These are phyloP conservation scores for Heteronetta atricapilla DNA, from an alignment of 2,113 vertebrate genomes.

Conservation along the genomic window DNA sequence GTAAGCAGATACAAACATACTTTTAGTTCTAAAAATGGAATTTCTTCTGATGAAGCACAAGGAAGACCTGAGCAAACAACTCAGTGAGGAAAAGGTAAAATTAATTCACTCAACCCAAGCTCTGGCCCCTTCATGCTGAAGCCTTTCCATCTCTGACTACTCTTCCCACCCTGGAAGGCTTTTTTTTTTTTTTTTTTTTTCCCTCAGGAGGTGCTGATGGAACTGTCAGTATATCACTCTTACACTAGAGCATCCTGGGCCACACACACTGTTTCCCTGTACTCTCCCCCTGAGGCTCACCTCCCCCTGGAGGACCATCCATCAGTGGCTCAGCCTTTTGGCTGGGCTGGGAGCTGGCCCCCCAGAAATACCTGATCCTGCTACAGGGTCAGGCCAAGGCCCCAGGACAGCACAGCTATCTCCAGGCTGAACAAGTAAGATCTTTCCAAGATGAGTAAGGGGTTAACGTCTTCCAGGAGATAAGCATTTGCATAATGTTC, in stretches of 20 bases:
- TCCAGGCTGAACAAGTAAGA: rapidly evolving
- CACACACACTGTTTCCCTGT: rapidly evolving
- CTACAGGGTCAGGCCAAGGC: neutral
- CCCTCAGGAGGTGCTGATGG: neutral
- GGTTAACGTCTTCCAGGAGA: neutral
- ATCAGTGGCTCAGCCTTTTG: neutral
- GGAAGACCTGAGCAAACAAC: neutral
- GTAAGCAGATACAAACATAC: neutral
- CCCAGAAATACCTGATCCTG: neutral
- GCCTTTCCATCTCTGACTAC: neutral
- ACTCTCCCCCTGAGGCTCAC: neutral
- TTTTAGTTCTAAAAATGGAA: neutral
- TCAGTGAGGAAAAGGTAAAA: neutral
- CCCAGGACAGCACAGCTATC: neutral
- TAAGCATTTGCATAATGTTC: too few species aligned
- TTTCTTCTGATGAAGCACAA: rapidly evolving
- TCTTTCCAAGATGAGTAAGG: neutral
- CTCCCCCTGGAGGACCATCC: neutral
- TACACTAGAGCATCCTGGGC: rapidly evolving
- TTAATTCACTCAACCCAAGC: neutral
- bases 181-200: neutral
- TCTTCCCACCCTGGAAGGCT: neutral
- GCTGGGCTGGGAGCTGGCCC: neutral
- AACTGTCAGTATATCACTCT: rapidly evolving
- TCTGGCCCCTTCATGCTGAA: neutral